phyloP scores from a whole-genome alignment of 1,140 invertebrate species.

The Plectus sambesii region DNA sequence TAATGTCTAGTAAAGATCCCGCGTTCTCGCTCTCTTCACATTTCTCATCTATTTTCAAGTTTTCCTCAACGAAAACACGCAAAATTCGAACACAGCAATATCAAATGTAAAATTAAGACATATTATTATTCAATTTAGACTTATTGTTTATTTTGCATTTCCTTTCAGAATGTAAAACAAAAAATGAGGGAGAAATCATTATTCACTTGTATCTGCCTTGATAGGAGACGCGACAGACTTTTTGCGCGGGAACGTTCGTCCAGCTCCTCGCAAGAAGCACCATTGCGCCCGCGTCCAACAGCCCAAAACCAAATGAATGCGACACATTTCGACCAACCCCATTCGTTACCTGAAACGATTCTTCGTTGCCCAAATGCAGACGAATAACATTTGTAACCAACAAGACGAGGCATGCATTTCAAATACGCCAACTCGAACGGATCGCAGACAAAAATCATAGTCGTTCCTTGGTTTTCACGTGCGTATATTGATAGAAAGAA shows the following conservation, averaged over 20 bases:
- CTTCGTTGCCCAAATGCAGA: too few relatives aligned
- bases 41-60: constrained; percentile 2
- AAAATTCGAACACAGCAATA: constrained; percentile 15
- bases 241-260: constrained; percentile 70
- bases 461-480: too few relatives aligned
- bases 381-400: too few relatives aligned
- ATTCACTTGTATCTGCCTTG: constrained; percentile 22
- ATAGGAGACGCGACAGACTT: constrained; percentile 55
- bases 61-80: constrained; percentile 15
- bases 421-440: too few relatives aligned
- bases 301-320: constrained; percentile 84
- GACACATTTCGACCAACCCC: constrained; percentile 52
- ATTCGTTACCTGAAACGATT: constrained; percentile 15
- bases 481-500: too few relatives aligned
- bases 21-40: constrained; percentile 54
- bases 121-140: too few relatives aligned
- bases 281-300: constrained; percentile 88
- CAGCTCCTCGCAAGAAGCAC: constrained; percentile 71
- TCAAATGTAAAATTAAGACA: too few relatives aligned
- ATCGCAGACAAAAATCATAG: too few relatives aligned
- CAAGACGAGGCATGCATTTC: too few relatives aligned
- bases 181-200: constrained; percentile 5
- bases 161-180: constrained; percentile 7
- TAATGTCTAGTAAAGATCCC: too few relatives aligned
- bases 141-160: constrained; percentile 12